Percentiles rank a stretch among this genome's conserved stretches.
Evolutionary conservation across 2,797 vertebrate species (phyloP).

Genomic region (Rhadinocentrus ornatus): DNA sequence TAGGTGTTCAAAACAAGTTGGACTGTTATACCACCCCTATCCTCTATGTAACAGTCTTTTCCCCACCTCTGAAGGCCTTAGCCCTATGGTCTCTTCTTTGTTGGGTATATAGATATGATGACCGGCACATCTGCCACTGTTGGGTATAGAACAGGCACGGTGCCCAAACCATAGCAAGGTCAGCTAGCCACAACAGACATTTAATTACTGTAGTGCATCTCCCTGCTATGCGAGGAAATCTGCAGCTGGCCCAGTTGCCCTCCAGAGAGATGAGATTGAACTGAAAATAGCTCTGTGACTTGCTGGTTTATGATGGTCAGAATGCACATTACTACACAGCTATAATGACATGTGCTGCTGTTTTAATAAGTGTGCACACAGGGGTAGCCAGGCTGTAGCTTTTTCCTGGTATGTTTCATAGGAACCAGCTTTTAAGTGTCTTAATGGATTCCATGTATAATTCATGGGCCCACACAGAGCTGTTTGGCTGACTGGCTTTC

Average conservation of each 20-base stretch:
- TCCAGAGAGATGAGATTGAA: conserved; percentile 66
- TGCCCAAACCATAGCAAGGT: conserved; percentile 62
- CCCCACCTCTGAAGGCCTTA: conserved; percentile 27
- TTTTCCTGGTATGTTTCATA: conserved; percentile 51
- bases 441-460: conserved; percentile 75
- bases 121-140: conserved; percentile 53
- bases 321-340: conserved; percentile 56
- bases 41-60: conserved; percentile 28
- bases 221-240: conserved; percentile 52
- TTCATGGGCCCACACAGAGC: conserved; percentile 63
- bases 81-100: neutral
- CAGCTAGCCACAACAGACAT: conserved; percentile 67
- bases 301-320: conserved; percentile 67
- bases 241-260: conserved; percentile 59
- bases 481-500: conserved; percentile 40
- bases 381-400: conserved; percentile 36
- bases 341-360: conserved; percentile 64
- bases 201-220: conserved; percentile 75
- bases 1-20: conserved; percentile 21
- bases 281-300: conserved; percentile 63
- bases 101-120: conserved; percentile 39
- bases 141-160: conserved; percentile 45
- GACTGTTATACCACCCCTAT: conserved; percentile 24
- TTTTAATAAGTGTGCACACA: conserved; percentile 68
- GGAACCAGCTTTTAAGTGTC: conserved; percentile 76